Evolutionary conservation across 2,797 vertebrate genomes (phyloP).

Genomic region (Varecia variegata): DNA sequence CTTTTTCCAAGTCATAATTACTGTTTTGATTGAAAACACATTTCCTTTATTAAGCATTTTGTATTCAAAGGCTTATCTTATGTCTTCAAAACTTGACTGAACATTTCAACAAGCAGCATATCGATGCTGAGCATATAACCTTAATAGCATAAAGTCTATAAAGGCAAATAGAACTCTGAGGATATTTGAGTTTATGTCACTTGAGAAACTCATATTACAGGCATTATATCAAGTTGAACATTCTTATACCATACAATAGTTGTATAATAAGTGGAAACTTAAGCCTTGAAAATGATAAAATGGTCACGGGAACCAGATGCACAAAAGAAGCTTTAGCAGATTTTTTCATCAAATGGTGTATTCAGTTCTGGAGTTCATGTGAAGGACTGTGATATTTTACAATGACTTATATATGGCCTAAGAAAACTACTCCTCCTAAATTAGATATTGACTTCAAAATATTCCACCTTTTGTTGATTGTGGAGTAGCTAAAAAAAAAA

Average conservation of each 20-base stretch:
- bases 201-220: neutral
- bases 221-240: neutral
- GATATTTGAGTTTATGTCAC: neutral
- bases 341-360: neutral
- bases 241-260: neutral
- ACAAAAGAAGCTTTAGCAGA: neutral
- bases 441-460: neutral
- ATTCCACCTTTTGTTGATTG: neutral
- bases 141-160: neutral
- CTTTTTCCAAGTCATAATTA: neutral
- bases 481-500: neutral
- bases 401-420: neutral
- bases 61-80: neutral
- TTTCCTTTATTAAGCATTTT: neutral
- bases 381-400: neutral
- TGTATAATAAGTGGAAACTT: neutral
- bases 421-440: conserved; percentile 4
- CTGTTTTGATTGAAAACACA: neutral
- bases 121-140: neutral
- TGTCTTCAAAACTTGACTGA: neutral
- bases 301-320: neutral
- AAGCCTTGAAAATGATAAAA: conserved; percentile 1
- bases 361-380: conserved; percentile 9
- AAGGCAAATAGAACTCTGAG: neutral
- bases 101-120: neutral